Evolutionary conservation across 2,888 invertebrate species (phyloP), one percentile per base, ranked within the genome.

Genomic region (Mantis religiosa): DNA sequence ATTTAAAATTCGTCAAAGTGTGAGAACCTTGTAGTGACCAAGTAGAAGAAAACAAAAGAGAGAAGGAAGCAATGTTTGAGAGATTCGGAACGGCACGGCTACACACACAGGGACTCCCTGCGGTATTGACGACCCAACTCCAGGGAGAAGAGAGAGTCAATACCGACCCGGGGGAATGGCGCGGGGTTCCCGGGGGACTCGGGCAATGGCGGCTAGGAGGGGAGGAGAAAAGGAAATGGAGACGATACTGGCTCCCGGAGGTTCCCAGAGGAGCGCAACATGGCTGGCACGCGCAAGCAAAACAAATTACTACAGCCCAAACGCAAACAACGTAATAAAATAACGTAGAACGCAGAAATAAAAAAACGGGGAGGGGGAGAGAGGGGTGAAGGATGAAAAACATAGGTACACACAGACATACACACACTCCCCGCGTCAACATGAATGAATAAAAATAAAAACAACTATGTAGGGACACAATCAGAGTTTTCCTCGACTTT

Each of bases 61-160:
- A 54, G n/a, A 28, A n/a, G 83, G 83, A 83, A 30, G 28, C 30
- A 83, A 30, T 30, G 30, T 28, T 83, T 27, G 83, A 83, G 83
- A 30, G 30, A 71, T 30, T 28, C 83, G 28, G 30, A 83, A 83
- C 15, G 27, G 30, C 28, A 30, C 28, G 25, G 6, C 15, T 28
- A 83, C 27, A 83, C 83, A 83, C 25, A 27, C 84, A 83, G 89
- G 86, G 85, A 84, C 91, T 94, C 93, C 94, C 93, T 93, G 94
- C 94, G 93, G 94, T 94, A 94, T 94, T 94, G 94, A 94, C 93
- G 94, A 94, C 93, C 84, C 89, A 88, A 89, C 89, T 90, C 90
- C 89, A 34, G 89, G 89, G 90, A 90, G 90, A 87, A 87, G 87
- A 89, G 89, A 90, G 90, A 90, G 90, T 90, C 90, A 94, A 95